Conservation (phyloP, 2,888 invertebrate genomes). For the Lydus trimaculatus region DNA sequence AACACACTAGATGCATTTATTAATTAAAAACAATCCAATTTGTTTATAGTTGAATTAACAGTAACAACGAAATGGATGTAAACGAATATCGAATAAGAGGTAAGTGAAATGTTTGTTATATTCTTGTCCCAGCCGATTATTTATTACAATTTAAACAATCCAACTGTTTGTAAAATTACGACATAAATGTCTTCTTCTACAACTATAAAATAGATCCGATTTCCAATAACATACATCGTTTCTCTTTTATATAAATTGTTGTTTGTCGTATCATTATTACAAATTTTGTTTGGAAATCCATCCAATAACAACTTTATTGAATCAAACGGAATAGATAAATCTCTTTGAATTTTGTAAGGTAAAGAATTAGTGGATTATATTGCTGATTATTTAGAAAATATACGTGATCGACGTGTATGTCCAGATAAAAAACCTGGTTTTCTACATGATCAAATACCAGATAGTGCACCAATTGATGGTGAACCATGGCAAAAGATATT, state of each 20-base stretch:
- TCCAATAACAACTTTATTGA: neutral
- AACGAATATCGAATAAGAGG: slow-evolving; percentile 65
- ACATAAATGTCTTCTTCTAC: neutral
- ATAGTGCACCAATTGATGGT: slow-evolving; percentile 83
- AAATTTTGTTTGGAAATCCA: neutral
- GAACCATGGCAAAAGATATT: slow-evolving; percentile 94
- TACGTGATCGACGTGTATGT: slow-evolving; percentile 88
- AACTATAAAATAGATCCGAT: neutral
- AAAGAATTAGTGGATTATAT: slow-evolving; percentile 99
- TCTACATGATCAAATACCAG: slow-evolving; percentile 84
- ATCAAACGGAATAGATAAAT: neutral
- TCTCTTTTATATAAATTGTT: neutral
- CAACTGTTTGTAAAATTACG: neutral
- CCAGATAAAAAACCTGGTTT: slow-evolving; percentile 96
- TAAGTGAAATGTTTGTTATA: slow-evolving; percentile 55
- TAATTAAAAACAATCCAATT: slow-evolving; percentile 1
- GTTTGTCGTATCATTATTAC: neutral
- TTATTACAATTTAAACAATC: neutral
- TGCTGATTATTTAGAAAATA: slow-evolving; percentile 93
- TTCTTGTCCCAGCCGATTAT: neutral
- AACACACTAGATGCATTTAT: neutral
- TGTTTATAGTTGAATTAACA: neutral
- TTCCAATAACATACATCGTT: neutral
- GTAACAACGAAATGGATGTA: slow-evolving; percentile 59
- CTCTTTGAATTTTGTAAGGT: slow-evolving; percentile 61